Base-by-base conservation (phyloP, 1,140 invertebrate genomes). In the Vanessa atalanta region DNA sequence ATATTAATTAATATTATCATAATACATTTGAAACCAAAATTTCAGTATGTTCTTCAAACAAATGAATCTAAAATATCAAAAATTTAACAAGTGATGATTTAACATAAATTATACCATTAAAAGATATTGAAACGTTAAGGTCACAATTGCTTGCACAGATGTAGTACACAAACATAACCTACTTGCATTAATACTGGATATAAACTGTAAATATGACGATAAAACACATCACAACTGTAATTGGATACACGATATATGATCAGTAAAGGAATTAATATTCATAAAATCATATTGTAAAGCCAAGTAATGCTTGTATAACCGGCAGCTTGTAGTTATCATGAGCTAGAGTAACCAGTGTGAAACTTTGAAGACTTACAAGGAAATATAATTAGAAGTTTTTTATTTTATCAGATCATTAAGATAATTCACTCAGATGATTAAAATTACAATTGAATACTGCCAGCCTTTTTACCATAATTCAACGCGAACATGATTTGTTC, bases 61-160 rank as follows among this genome's bases (percentile, higher is more conserved):
- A 60, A 69, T 69, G 26, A 69, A 57, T 15, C 6, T 60, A 47
- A 47, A 16, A 13, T 47, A 15, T 60, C 31, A 61, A 61, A 47
- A 20, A 48, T 72, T 61, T 60, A 12, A 37, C 55, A 65, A 65
- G 26, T 67, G 60, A 51, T 60, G 55, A 16, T 47, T 51, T 71
- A n/a, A 23, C 20, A 11, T 13, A 16, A 47, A 65, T 61, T 23
- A 55, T 43, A n/a, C 51, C 37, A 60, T 70, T 55, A 47, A 43
- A 69, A 53, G 51, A n/a, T 16, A 53, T 47, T 20, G 47, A 61
- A 37, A 70, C 66, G 55, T 70, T 47, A 70, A 60, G 67, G 67
- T 47, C 67, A 23, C n/a, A 43, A 51, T n/a, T 61, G 68, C 68
- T 75, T 78, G 37, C 61, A 75, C 76, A 78, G 76, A 69, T 78